phyloP scores from a whole-genome alignment of 2,113 vertebrate genomes.

The Notiomystis cincta region DNA sequence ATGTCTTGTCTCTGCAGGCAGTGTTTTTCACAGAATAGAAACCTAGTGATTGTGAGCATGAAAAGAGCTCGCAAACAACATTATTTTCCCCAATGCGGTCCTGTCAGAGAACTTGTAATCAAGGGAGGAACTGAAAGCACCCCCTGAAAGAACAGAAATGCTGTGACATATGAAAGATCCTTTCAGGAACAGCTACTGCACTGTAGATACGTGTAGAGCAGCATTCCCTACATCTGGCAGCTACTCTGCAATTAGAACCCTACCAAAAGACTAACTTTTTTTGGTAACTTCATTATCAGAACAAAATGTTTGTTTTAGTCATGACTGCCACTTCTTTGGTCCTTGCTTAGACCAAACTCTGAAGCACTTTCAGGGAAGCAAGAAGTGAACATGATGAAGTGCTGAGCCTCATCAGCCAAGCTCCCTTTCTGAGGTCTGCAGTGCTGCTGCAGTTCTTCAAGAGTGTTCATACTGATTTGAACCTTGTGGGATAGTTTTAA shows the following conservation, averaged over 20 bases:
- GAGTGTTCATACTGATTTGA: not conserved
- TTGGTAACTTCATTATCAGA: not conserved
- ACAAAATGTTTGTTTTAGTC: not conserved
- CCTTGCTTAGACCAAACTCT: not conserved
- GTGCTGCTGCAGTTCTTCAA: not conserved
- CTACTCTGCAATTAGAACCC: not conserved
- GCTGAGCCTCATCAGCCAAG: not conserved
- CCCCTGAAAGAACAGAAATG: not conserved
- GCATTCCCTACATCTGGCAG: not conserved
- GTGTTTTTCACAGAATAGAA: not conserved
- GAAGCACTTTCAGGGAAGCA: not conserved
- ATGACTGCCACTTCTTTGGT: not conserved
- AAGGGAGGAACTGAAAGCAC: not conserved
- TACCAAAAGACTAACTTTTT: not conserved
- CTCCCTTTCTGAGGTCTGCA: not conserved
- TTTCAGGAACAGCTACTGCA: not conserved
- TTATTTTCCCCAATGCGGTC: not conserved
- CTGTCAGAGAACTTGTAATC: conserved; percentile 22
- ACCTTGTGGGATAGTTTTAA: not conserved
- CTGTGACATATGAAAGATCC: not conserved
- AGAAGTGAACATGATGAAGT: not conserved
- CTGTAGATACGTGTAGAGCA: not conserved
- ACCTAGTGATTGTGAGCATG: not conserved
- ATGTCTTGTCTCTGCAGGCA: not conserved
- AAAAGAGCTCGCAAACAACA: not conserved